phyloP scores from a whole-genome alignment of 2,888 invertebrate genomes.

The Eupithecia pulchellata region DNA sequence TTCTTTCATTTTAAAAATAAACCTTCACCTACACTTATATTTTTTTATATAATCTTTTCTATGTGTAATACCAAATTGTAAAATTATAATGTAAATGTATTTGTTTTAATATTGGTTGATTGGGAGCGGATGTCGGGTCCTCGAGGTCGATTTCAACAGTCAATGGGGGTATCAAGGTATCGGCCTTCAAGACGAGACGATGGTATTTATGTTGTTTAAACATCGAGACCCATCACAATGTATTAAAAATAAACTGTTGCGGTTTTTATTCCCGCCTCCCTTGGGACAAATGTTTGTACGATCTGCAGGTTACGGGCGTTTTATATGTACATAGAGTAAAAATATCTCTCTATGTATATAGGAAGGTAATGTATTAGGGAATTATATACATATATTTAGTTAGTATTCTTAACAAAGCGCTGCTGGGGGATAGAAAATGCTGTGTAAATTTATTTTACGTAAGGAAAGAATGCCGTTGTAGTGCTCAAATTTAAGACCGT shows the following conservation, averaged over 20 bases:
- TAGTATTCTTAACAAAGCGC: too few relatives aligned
- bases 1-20: too few relatives aligned
- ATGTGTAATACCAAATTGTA: too few relatives aligned
- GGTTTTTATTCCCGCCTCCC: not conserved
- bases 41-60: too few relatives aligned
- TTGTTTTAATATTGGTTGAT: not conserved
- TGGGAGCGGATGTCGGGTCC: not conserved
- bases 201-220: not conserved
- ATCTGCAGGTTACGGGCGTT: too few relatives aligned
- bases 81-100: not conserved
- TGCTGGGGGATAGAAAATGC: not conserved
- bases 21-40: too few relatives aligned
- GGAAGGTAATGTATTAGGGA: too few relatives aligned
- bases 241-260: not conserved
- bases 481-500: constrained; percentile 6
- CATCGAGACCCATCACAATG: not conserved
- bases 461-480: not conserved
- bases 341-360: too few relatives aligned
- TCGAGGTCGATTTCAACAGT: not conserved
- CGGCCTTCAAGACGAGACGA: not conserved
- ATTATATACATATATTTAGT: too few relatives aligned
- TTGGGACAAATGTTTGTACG: too few relatives aligned
- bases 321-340: too few relatives aligned
- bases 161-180: not conserved
- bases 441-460: not conserved